phyloP scores from a whole-genome alignment of 2,113 vertebrate genomes.

The Plectropomus leopardus region DNA sequence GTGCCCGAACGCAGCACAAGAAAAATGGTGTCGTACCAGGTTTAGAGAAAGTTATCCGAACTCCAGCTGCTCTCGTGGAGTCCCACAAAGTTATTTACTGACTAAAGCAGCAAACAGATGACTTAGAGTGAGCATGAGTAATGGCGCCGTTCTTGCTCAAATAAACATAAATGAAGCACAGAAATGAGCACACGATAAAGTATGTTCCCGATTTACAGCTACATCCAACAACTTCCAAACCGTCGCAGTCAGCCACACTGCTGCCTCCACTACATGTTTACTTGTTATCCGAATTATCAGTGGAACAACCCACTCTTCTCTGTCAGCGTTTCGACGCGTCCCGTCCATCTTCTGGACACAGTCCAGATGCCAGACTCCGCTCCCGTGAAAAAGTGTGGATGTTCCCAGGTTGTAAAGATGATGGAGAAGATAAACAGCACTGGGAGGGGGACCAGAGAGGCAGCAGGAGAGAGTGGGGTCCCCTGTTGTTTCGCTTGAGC shows the following conservation, averaged over 20 bases:
- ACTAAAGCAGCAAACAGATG: neutral
- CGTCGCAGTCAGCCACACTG: neutral
- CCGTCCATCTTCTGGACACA: constrained; percentile 49
- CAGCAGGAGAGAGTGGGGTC: constrained; percentile 18
- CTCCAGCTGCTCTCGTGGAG: neutral
- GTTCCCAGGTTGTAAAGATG: constrained; percentile 74
- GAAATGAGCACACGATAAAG: neutral
- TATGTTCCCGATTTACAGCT: neutral
- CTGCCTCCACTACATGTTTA: neutral
- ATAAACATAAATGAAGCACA: neutral
- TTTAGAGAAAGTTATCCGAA: no score
- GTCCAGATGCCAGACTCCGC: constrained; percentile 62
- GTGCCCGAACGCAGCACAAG: no score
- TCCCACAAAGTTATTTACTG: neutral
- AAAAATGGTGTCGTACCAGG: no score
- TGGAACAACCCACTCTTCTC: neutral
- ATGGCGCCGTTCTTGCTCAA: neutral
- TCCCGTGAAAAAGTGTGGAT: constrained; percentile 19
- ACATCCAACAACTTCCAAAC: neutral
- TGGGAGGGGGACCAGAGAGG: neutral
- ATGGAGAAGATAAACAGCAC: constrained; percentile 69
- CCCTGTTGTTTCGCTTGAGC: constrained; percentile 59
- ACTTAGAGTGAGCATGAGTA: no score
- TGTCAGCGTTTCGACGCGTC: neutral
- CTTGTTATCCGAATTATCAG: constrained; percentile 1